These are phyloP conservation scores for Trigoniulus corallinus DNA, from an alignment of 1,140 invertebrate genomes.

Conservation along the genomic window DNA sequence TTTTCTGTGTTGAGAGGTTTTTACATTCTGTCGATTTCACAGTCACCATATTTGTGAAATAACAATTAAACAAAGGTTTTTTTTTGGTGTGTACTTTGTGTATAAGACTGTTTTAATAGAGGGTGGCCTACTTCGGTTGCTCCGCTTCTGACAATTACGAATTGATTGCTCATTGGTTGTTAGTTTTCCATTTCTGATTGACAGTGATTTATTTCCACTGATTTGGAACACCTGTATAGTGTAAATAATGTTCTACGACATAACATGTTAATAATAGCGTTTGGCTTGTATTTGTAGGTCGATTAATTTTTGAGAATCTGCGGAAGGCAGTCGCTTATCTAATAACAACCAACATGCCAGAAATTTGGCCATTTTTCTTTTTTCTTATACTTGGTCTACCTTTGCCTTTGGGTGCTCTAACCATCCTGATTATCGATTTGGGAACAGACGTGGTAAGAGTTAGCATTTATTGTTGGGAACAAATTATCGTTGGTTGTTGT, in stretches of 20 bases:
- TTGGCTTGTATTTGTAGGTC: slow-evolving; percentile 28
- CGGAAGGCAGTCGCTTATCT: slow-evolving; percentile 99
- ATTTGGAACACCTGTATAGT: no score
- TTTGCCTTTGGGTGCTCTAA: slow-evolving; percentile 91
- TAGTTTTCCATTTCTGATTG: no score
- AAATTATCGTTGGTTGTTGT: slow-evolving; percentile 1
- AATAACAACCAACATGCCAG: slow-evolving; percentile 96
- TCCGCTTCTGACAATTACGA: no score
- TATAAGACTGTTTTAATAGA: no score
- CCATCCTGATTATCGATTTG: slow-evolving; percentile 98
- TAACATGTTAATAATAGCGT: background rate
- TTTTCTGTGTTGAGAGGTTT: no score
- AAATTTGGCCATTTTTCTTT: slow-evolving; percentile 96
- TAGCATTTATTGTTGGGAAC: background rate
- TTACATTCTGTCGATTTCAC: no score
- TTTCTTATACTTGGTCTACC: slow-evolving; percentile 96
- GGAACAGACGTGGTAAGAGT: slow-evolving; percentile 83
- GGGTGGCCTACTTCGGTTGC: no score
- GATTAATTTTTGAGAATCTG: slow-evolving; percentile 97
- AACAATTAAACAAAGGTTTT: no score
- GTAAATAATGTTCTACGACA: no score
- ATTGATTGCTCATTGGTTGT: no score
- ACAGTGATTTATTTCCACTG: background rate
- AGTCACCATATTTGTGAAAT: no score
- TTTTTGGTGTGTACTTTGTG: no score